Percentiles rank a stretch among this genome's conserved stretches.
Evolutionary conservation across 2,113 vertebrate species (phyloP).

Genomic region (Istiophorus platypterus): DNA sequence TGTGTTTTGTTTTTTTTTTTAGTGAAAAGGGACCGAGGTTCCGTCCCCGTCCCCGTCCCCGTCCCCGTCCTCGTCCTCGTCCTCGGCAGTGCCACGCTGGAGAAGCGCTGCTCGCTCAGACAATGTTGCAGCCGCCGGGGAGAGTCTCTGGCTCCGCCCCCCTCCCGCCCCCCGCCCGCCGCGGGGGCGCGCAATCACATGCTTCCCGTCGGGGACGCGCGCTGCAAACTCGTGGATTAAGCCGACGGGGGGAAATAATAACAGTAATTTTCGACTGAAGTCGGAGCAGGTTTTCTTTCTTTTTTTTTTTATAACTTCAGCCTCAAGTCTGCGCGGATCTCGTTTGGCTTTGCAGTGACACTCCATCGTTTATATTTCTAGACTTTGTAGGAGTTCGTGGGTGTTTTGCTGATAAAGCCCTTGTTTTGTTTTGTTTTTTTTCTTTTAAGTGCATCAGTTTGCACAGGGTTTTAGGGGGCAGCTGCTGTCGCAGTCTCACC

Average conservation of each 20-base stretch:
- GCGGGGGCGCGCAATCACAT: slow-evolving; percentile 80
- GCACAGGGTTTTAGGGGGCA: no score
- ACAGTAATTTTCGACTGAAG: background rate
- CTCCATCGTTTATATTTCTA: background rate
- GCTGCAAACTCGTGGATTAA: background rate
- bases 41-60: no score
- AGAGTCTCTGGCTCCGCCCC: slow-evolving; percentile 30
- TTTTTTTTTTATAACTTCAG: background rate
- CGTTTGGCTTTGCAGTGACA: background rate
- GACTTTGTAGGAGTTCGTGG: background rate
- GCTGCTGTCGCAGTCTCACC: background rate
- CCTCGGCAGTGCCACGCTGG: slow-evolving; percentile 73
- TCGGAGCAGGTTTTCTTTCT: background rate
- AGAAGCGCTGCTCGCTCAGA: slow-evolving; percentile 33
- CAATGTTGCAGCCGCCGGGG: slow-evolving; percentile 52
- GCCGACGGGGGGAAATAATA: background rate
- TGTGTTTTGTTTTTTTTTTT: background rate
- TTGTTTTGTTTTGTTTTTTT: background rate
- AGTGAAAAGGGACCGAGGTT: no score
- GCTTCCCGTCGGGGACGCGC: slow-evolving; percentile 61
- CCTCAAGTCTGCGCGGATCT: background rate
- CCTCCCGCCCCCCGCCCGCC: background rate
- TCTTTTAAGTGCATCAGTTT: background rate
- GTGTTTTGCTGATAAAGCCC: background rate
- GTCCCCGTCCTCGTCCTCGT: no score